Evolutionary conservation across 1,140 invertebrate genomes (phyloP), one percentile per base, ranked within the genome.

Genomic region (Caerostris extrusa): DNA sequence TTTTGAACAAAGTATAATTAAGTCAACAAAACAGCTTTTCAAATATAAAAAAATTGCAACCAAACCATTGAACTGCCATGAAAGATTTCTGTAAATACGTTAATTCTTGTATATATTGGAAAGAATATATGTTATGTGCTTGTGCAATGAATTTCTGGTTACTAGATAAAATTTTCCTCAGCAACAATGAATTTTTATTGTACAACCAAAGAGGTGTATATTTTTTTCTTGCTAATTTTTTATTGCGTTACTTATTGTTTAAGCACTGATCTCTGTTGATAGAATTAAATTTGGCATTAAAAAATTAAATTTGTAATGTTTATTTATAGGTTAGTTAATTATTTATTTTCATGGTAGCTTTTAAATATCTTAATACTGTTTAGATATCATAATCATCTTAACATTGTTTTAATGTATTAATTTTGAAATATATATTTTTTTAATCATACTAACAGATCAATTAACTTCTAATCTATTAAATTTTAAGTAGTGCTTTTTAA

Each of bases 41-140:
- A 14, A 19, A 14, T 17, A 7, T 58, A 17, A 83, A 58, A 82
- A 58, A 83, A 57, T 53, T 83, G 53, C 82, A 83, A 83, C 82
- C 82, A 83, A 83, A 83, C 82, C 82, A 58, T 19, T 83, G 82
- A 58, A 83, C 82, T 83, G 82, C 82, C 82, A 57, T 83, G 82
- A 83, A 56, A 57, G 82, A 83, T 57, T 83, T 83, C 57, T 83
- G 82, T 83, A 83, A 83, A 83, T 83, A 83, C 82, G 17, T 83
- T 57, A 83, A 83, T 34, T n/a, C 56, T 57, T 57, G 19, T 83
- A 83, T 83, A 83, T 83, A 83, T 83, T 58, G 82, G 56, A 58
- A 83, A 57, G 82, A 58, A 58, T 83, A 56, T 58, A 17, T 56
- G 82, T 57, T 83, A 19, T 83, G 82, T 58, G 82, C 53, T 57